Conservation (phyloP, 2,113 vertebrate genomes). For the Prietella phreatophila region DNA sequence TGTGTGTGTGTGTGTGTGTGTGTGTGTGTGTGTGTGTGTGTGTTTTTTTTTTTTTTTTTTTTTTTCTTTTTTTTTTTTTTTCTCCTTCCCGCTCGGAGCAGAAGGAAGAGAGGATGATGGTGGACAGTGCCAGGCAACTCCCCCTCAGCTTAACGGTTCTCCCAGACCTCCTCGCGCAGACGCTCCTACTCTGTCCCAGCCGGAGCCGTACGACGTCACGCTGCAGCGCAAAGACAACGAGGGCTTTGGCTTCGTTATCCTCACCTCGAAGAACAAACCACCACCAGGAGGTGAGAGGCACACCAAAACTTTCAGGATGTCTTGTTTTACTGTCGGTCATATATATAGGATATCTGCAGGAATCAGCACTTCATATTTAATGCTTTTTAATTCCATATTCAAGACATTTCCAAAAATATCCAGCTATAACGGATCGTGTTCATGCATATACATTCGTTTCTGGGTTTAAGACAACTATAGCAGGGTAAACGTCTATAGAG, state of each 20-base stretch:
- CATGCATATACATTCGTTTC: too few relatives aligned
- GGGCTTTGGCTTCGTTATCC: conserved; percentile 96
- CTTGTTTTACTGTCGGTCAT: background rate
- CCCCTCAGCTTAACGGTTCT: conserved; percentile 73
- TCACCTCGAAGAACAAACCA: conserved; percentile 95
- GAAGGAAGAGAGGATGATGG: conserved; percentile 62
- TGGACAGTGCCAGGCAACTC: conserved; percentile 52
- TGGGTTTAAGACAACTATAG: too few relatives aligned
- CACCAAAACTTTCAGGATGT: background rate
- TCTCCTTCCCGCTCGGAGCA: conserved; percentile 42
- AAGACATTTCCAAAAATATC: too few relatives aligned
- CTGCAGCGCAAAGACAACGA: conserved; percentile 90
- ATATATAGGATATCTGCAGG: too few relatives aligned
- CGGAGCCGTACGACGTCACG: conserved; percentile 83
- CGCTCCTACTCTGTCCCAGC: conserved; percentile 47
- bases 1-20: too few relatives aligned
- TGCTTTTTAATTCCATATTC: too few relatives aligned
- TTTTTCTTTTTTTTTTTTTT: too few relatives aligned
- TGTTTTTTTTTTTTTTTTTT: too few relatives aligned
- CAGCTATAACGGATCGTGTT: too few relatives aligned
- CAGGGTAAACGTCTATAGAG: too few relatives aligned
- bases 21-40: too few relatives aligned
- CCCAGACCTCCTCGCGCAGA: conserved; percentile 71
- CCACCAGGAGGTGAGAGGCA: conserved; percentile 86
- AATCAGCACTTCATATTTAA: too few relatives aligned